Evolutionary conservation across 2,888 invertebrate genomes (phyloP), one percentile per base, ranked within the genome.

Genomic region (Panopea generosa): DNA sequence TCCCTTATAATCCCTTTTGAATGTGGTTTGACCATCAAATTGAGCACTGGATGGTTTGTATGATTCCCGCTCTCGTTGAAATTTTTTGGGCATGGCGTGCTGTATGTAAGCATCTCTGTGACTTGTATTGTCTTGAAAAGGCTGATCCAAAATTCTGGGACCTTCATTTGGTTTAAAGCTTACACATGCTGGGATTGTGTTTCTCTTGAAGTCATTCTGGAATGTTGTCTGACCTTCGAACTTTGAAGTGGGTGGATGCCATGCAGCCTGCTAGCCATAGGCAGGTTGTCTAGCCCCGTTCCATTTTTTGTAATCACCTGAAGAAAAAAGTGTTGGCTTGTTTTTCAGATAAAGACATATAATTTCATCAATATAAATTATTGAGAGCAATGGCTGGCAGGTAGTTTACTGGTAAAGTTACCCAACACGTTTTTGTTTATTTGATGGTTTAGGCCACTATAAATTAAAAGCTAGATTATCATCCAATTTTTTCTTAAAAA

Each of bases 181-280:
- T 53, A 87, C 75, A 4, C 92, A 83, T 20, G 83, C 83, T 1
- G 83, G 82, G 61, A 85, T 84, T 49, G 86, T 84, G 66, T 92
- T 88, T 47, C 76, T 77, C 33, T 74, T 70, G 80, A 83, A 93
- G 75, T 93, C 92, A 26, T 82, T 79, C 27, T 86, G 85, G 83
- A 91, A 91, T 33, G 92, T 92, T 45, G 91, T 89, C 61, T 89
- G 82, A 9, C 91, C 92, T 38, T 89, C 87, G 83, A 93, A 92
- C 38, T 80, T 85, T 56, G 87, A 86, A 22, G 80, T 83, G 7
- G 91, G 90, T 24, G 91, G 91, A 29, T 77, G 67, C 90, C 90
- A 91, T 4, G 81, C 79, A 6, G 77, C 82, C 18, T 85, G 84
- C 49, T 70, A 81, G 6, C 74, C 80, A 55, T 82, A 86, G 7